Evolutionary conservation across 2,888 invertebrate genomes (phyloP).

Genomic region (Abrostola tripartita): DNA sequence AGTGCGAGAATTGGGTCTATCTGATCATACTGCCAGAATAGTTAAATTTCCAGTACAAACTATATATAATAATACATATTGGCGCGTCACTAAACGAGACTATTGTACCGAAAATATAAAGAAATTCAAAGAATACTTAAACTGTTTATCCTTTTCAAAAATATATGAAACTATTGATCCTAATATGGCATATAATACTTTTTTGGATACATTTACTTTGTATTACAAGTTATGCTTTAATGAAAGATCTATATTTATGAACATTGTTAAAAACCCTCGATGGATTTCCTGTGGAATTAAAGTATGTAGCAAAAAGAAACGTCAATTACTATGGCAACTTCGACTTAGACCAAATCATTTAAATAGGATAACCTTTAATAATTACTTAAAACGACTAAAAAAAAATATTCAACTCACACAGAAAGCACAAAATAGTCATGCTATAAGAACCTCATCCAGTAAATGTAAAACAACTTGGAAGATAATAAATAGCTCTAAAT

Average conservation of each 20-base stretch:
- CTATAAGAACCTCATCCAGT: background rate
- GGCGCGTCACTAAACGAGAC: background rate
- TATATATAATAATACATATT: background rate
- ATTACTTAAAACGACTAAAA: too few species aligned
- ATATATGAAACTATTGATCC: background rate
- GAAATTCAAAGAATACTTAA: background rate
- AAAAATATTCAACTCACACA: too few species aligned
- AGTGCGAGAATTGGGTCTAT: background rate
- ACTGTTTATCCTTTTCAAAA: background rate
- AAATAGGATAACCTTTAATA: too few species aligned
- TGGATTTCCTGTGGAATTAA: background rate
- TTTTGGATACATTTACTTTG: background rate
- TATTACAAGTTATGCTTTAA: background rate
- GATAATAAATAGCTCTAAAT: background rate
- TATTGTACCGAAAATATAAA: background rate
- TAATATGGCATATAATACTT: background rate
- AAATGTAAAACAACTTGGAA: background rate
- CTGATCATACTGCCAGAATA: background rate
- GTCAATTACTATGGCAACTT: too few species aligned
- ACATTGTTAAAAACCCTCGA: background rate
- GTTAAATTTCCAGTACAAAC: background rate
- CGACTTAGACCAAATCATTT: too few species aligned
- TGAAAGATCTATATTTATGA: background rate
- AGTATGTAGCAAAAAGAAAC: too few species aligned
- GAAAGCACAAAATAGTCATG: too few species aligned